These are phyloP conservation scores for Pocillopora damicornis DNA, from an alignment of 64 coral and sea anemone species.

Conservation along the genomic window DNA sequence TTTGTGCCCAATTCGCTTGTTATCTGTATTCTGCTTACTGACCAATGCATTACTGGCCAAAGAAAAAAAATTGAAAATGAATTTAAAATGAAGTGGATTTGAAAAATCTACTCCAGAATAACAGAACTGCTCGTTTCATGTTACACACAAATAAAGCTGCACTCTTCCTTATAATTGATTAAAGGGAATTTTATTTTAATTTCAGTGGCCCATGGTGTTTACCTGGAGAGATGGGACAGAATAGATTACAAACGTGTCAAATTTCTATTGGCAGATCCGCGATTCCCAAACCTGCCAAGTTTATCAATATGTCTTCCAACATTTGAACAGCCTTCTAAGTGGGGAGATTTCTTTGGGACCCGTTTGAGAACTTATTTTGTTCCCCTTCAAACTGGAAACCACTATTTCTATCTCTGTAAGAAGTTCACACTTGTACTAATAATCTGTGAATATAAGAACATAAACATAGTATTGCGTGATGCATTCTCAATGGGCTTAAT, in stretches of 20 bases:
- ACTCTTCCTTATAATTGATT: too few relatives aligned
- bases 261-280: conserved; percentile 31
- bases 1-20: too few relatives aligned
- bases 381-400: conserved; percentile 33
- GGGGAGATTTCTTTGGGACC: conserved; percentile 67
- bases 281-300: conserved; percentile 60
- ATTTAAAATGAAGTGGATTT: too few relatives aligned
- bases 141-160: too few relatives aligned
- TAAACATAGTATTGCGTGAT: too few relatives aligned
- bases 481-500: too few relatives aligned
- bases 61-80: too few relatives aligned
- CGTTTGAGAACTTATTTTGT: conserved; percentile 55
- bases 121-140: too few relatives aligned
- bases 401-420: conserved; percentile 11
- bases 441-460: neutral
- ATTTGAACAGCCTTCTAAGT: conserved; percentile 62
- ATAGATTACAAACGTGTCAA: conserved; percentile 51
- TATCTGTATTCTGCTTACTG: too few relatives aligned
- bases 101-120: too few relatives aligned
- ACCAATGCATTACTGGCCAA: too few relatives aligned
- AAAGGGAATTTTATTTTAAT: neutral
- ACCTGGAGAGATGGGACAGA: conserved; percentile 74
- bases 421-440: neutral
- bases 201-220: conserved; percentile 31
- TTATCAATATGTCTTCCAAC: conserved; percentile 11